Evolutionary conservation across 2,113 vertebrate genomes (phyloP).

Genomic region (Perca fluviatilis): DNA sequence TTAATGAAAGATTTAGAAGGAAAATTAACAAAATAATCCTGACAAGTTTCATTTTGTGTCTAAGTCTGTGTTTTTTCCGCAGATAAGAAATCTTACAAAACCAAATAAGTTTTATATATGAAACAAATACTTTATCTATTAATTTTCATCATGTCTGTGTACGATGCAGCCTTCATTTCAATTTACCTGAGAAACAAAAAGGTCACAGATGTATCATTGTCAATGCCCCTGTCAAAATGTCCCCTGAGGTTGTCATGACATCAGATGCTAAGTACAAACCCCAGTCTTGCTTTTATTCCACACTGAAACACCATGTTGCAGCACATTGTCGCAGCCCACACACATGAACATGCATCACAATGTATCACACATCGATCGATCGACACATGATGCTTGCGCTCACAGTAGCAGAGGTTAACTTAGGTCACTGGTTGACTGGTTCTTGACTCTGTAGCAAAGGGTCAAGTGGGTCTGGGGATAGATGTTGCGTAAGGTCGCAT

Average conservation of each 20-base stretch:
- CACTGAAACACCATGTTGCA: constrained; percentile 7
- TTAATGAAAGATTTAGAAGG: constrained; percentile 24
- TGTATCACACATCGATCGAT: constrained; percentile 18
- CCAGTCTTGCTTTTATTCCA: neutral
- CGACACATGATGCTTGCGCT: neutral
- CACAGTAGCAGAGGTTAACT: neutral
- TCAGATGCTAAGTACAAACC: constrained; percentile 42
- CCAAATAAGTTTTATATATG: constrained; percentile 49
- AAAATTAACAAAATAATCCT: constrained; percentile 28
- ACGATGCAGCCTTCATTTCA: constrained; percentile 53
- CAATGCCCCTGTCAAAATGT: constrained; percentile 52
- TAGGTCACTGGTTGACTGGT: constrained; percentile 1
- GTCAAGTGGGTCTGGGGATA: neutral
- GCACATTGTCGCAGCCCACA: constrained; percentile 21
- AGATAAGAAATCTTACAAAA: constrained; percentile 34
- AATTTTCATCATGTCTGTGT: constrained; percentile 42
- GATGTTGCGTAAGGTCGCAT: neutral
- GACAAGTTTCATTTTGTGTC: constrained; percentile 19
- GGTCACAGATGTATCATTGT: constrained; percentile 76
- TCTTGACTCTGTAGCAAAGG: neutral
- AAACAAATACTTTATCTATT: constrained; percentile 21
- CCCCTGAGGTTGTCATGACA: constrained; percentile 57
- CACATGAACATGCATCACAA: neutral
- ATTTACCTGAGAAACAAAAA: constrained; percentile 68
- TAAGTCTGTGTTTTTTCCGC: neutral